phyloP scores from a whole-genome alignment of 2,113 vertebrate species.

The Orthonyx spaldingii region DNA sequence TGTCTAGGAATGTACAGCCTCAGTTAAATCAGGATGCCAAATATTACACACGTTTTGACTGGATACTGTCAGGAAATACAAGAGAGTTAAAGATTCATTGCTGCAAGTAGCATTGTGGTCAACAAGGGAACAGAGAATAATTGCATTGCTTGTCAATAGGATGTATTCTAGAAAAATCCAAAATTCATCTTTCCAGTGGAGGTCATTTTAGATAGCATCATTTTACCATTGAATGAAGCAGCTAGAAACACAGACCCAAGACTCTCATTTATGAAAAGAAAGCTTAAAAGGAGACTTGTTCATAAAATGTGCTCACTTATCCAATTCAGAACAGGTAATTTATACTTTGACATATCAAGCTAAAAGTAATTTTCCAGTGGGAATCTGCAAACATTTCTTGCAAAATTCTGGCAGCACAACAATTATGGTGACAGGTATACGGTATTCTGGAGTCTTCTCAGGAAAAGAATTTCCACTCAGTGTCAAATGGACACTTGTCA shows the following conservation, averaged over 20 bases:
- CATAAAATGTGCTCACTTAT: background rate
- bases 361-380: background rate
- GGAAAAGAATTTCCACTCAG: constrained; percentile 12
- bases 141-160: background rate
- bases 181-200: background rate
- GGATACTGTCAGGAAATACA: background rate
- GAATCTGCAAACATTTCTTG: background rate
- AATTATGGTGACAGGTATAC: background rate
- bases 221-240: background rate
- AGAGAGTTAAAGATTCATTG: background rate
- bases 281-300: background rate
- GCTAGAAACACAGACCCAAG: background rate
- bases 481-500: constrained; percentile 61
- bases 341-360: background rate
- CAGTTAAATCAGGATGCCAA: background rate
- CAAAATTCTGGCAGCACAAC: background rate
- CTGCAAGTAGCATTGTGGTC: background rate
- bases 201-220: background rate
- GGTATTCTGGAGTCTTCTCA: background rate
- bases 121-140: background rate
- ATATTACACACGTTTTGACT: background rate
- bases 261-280: background rate
- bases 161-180: background rate
- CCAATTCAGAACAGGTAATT: background rate
- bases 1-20: background rate